Evolutionary conservation across 2,113 vertebrate genomes (phyloP).

Genomic region (Formicarius rufipectus): DNA sequence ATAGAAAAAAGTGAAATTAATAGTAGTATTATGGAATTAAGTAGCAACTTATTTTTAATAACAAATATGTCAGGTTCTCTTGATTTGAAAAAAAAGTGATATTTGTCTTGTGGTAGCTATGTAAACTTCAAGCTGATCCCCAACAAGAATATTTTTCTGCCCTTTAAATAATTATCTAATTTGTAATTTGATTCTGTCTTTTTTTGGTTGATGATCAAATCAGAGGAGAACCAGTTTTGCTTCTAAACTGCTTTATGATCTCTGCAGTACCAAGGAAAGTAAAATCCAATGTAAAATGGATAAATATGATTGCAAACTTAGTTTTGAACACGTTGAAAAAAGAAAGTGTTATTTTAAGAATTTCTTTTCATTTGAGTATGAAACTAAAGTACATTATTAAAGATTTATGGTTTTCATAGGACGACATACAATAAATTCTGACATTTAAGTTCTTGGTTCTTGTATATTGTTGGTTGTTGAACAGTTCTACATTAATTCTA

Average conservation of each 20-base stretch:
- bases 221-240: neutral
- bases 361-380: neutral
- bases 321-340: neutral
- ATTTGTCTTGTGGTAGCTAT: neutral
- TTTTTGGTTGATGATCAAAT: neutral
- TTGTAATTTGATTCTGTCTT: neutral
- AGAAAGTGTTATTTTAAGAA: neutral
- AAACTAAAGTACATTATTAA: neutral
- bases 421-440: neutral
- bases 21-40: neutral
- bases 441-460: neutral
- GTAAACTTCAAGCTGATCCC: neutral
- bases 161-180: neutral
- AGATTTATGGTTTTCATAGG: neutral
- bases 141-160: neutral
- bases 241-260: neutral
- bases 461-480: neutral
- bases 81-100: neutral
- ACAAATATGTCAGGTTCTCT: neutral
- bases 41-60: neutral
- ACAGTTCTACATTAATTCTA: neutral
- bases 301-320: neutral
- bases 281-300: neutral
- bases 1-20: neutral
- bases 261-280: neutral